Evolutionary conservation across 1,140 invertebrate species (phyloP).

Genomic region (Bombus confusus): DNA sequence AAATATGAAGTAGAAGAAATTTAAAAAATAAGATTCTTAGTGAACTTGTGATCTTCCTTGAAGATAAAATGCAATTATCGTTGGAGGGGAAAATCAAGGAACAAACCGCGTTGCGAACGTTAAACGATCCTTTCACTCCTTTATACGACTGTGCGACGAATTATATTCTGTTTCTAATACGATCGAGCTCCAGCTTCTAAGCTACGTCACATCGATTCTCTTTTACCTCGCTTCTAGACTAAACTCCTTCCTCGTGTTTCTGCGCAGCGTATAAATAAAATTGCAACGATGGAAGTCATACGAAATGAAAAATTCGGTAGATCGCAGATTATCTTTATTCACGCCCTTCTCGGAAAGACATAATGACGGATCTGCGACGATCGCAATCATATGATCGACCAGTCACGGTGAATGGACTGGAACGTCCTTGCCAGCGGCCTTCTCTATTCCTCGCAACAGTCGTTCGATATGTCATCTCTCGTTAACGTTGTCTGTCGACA

Average conservation of each 20-base stretch:
- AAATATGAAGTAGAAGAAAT: neutral
- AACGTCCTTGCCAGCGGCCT: conserved; percentile 64
- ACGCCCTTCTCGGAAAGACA: conserved; percentile 13
- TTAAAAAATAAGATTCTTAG: neutral
- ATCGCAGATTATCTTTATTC: conserved; percentile 15
- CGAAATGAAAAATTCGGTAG: conserved; percentile 16
- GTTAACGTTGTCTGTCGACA: neutral
- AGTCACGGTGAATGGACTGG: conserved; percentile 61
- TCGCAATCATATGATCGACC: conserved; percentile 16
- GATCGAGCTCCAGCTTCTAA: neutral
- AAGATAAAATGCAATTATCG: neutral
- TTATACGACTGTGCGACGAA: neutral
- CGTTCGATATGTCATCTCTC: conserved; percentile 35
- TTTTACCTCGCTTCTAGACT: neutral
- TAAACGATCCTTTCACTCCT: conserved; percentile 38
- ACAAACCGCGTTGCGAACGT: neutral
- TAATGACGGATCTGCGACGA: conserved; percentile 30
- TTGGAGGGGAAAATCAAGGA: neutral
- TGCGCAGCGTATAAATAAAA: neutral
- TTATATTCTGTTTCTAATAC: neutral
- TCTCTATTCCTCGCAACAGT: conserved; percentile 40
- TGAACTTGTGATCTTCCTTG: neutral
- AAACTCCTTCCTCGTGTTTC: conserved; percentile 28
- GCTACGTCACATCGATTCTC: neutral
- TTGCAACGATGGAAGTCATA: neutral